These are phyloP conservation scores for Halichoeres trimaculatus DNA, from an alignment of 2,113 vertebrate genomes.

Conservation along the genomic window DNA sequence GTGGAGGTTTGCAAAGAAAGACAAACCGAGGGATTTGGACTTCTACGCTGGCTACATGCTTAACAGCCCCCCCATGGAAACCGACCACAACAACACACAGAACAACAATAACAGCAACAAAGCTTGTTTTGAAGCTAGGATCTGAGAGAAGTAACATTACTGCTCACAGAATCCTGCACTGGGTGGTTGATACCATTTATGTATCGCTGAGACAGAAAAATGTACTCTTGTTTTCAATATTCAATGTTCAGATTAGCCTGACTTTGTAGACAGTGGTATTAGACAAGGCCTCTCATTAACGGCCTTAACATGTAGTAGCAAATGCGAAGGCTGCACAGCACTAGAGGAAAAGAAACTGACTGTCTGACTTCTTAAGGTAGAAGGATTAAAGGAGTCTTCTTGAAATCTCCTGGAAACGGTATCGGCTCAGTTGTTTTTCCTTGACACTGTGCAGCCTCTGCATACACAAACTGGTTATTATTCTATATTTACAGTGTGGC, in stretches of 20 bases:
- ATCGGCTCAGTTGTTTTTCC: no score
- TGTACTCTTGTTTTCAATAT: constrained; percentile 74
- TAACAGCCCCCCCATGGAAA: constrained; percentile 25
- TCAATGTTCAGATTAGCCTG: constrained; percentile 75
- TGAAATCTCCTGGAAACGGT: no score
- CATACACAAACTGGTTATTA: constrained; percentile 69
- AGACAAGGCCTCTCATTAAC: constrained; percentile 72
- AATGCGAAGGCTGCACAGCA: constrained; percentile 65
- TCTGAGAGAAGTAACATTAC: no score
- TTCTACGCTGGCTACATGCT: constrained; percentile 47
- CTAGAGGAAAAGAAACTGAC: background rate
- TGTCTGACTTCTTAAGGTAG: background rate
- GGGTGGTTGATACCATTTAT: constrained; percentile 38
- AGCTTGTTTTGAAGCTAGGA: constrained; percentile 38
- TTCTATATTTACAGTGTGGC: constrained; percentile 79
- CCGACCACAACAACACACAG: constrained; percentile 49
- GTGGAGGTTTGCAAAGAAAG: background rate
- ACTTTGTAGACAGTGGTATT: constrained; percentile 76
- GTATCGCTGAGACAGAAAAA: constrained; percentile 67
- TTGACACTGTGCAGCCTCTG: constrained; percentile 70
- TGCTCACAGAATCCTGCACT: constrained; percentile 30
- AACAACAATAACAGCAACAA: constrained; percentile 51
- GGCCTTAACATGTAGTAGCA: constrained; percentile 76
- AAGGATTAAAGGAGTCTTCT: background rate
- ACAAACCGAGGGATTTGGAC: constrained; percentile 16